A percentile compares a stretch with the other conserved stretches of the same genome.
These are phyloP conservation scores for Mirounga angustirostris DNA, from an alignment of 2,113 vertebrate genomes.

Conservation along the genomic window DNA sequence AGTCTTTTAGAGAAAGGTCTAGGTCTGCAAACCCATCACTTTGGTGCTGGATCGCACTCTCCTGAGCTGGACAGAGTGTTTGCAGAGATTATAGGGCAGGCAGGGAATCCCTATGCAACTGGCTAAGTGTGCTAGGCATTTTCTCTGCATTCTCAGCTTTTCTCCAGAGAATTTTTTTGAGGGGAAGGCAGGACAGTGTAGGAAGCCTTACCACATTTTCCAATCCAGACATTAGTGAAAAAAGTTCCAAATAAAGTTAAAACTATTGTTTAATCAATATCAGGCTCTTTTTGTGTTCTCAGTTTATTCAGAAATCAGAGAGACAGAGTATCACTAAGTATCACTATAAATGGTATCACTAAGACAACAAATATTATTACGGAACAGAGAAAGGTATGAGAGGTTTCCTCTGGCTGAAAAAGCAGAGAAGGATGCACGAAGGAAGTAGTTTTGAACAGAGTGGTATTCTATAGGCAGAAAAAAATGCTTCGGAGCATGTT, in stretches of 20 bases:
- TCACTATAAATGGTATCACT: not conserved
- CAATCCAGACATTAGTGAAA: not conserved
- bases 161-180: conserved; percentile 24
- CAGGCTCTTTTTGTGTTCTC: conserved; percentile 7
- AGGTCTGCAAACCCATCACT: not conserved
- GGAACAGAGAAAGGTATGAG: not conserved
- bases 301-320: not conserved
- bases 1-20: not conserved
- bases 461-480: not conserved
- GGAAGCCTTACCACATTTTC: not conserved
- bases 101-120: not conserved
- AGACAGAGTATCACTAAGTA: not conserved
- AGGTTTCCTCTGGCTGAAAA: not conserved
- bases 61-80: not conserved
- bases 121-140: not conserved
- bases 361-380: not conserved
- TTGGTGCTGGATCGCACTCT: not conserved
- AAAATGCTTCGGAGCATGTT: not conserved
- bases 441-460: not conserved
- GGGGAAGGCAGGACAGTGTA: not conserved
- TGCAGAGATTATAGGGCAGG: not conserved
- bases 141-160: not conserved
- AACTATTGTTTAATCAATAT: not conserved
- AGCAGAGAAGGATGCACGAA: not conserved
- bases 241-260: conserved; percentile 30